Conservation (phyloP, 1,140 invertebrate species). For the Agrilus planipennis region DNA sequence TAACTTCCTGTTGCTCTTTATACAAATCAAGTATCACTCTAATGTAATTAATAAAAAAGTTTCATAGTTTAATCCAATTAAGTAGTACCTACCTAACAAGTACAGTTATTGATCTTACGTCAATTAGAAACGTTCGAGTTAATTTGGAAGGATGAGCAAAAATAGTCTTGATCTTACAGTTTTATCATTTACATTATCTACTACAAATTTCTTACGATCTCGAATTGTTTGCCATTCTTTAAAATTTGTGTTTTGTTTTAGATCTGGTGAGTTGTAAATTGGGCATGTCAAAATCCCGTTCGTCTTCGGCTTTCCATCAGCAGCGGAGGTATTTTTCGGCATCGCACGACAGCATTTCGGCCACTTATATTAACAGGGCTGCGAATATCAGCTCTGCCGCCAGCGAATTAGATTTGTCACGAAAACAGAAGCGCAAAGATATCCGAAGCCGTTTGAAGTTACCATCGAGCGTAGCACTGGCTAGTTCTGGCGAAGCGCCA, state of each 20-base stretch:
- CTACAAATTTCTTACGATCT: too few species aligned
- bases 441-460: constrained; percentile 53
- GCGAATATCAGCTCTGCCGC: constrained; percentile 47
- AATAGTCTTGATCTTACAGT: too few species aligned
- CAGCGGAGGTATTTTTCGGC: constrained; percentile 52
- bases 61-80: too few species aligned
- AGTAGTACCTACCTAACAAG: too few species aligned
- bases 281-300: constrained; percentile 41
- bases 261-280: constrained; percentile 57
- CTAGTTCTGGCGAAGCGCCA: constrained; percentile 45
- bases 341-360: constrained; percentile 61
- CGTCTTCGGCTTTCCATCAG: constrained; percentile 17
- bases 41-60: too few species aligned
- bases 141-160: too few species aligned
- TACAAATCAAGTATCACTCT: too few species aligned
- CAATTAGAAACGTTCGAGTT: too few species aligned
- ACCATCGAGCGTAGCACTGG: constrained; percentile 37
- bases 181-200: too few species aligned
- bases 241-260: constrained; percentile 19
- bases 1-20: too few species aligned
- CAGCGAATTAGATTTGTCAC: constrained; percentile 62
- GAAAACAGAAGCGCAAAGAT: constrained; percentile 51
- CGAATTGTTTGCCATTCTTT: neutral
- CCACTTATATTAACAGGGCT: constrained; percentile 51
- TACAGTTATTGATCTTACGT: too few species aligned